Conservation (phyloP, 1,140 invertebrate genomes). For the Zaprionus nigranus region DNA sequence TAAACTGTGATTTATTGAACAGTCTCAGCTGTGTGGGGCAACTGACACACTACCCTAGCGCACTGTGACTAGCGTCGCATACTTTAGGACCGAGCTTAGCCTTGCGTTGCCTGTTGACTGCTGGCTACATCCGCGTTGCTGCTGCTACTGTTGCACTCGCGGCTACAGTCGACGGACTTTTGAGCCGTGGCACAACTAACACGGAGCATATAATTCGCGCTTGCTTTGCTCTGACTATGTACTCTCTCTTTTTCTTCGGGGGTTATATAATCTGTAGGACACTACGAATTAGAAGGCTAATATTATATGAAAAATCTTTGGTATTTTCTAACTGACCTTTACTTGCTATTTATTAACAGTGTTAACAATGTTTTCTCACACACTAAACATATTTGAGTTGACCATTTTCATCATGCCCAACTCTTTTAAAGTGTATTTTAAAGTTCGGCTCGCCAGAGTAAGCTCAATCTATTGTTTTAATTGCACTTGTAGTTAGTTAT, state of each 20-base stretch:
- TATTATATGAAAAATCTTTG: too few relatives aligned
- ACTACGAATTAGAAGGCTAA: too few relatives aligned
- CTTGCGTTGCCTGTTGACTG: slow-evolving; percentile 15
- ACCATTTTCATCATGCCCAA: not conserved
- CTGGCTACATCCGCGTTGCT: not conserved
- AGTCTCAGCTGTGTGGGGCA: slow-evolving; percentile 8
- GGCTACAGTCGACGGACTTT: slow-evolving; percentile 47
- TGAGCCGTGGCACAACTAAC: slow-evolving; percentile 43
- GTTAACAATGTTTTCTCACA: not conserved
- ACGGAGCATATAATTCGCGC: slow-evolving; percentile 52
- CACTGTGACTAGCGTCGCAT: slow-evolving; percentile 19
- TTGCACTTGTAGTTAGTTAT: slow-evolving; percentile 23
- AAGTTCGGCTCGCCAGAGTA: not conserved
- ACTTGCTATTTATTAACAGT: too few relatives aligned
- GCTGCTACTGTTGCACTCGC: slow-evolving; percentile 57
- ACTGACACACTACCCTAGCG: slow-evolving; percentile 34
- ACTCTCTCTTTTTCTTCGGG: not conserved
- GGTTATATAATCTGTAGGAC: not conserved
- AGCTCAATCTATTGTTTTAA: slow-evolving; percentile 4
- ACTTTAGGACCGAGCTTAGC: slow-evolving; percentile 10
- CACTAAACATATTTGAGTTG: too few relatives aligned
- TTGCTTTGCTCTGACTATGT: not conserved
- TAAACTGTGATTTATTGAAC: slow-evolving; percentile 74
- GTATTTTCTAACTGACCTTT: too few relatives aligned
- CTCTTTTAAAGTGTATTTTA: not conserved